Evolutionary conservation across 2,888 invertebrate genomes (phyloP).

Genomic region (Macaria notata): DNA sequence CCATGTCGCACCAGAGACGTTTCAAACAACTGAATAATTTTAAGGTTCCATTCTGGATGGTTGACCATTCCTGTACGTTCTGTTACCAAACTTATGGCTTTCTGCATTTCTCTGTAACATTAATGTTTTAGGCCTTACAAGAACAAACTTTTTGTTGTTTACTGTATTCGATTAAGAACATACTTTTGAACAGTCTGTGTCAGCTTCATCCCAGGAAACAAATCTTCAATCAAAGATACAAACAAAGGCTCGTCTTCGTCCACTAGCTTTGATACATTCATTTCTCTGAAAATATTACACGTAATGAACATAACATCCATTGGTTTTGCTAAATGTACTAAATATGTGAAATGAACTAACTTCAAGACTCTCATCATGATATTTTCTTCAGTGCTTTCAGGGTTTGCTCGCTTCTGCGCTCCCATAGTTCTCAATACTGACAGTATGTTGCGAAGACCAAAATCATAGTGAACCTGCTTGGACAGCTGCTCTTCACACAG

Average conservation of each 20-base stretch:
- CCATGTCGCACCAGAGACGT: conserved; percentile 94
- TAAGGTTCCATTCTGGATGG: conserved; percentile 93
- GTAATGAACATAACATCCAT: too few relatives aligned
- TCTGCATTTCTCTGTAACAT: conserved; percentile 86
- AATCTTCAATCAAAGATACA: conserved; percentile 92
- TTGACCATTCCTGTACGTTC: conserved; percentile 87
- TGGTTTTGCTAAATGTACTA: too few relatives aligned
- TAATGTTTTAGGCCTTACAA: too few relatives aligned
- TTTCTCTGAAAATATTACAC: conserved; percentile 82
- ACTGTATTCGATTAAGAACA: background rate
- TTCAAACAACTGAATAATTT: conserved; percentile 92
- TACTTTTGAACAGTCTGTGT: conserved; percentile 82
- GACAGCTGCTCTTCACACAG: conserved; percentile 95
- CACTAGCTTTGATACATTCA: conserved; percentile 96
- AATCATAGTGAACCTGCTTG: conserved; percentile 95
- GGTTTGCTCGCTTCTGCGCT: conserved; percentile 89
- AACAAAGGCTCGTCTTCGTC: conserved; percentile 96
- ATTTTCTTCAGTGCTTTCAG: conserved; percentile 92
- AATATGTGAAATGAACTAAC: conserved; percentile 36
- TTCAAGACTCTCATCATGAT: conserved; percentile 94
- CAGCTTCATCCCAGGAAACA: conserved; percentile 93
- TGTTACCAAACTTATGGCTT: conserved; percentile 84
- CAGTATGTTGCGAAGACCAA: conserved; percentile 90
- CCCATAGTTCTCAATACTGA: conserved; percentile 91
- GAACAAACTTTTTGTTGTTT: too few relatives aligned